Evolutionary conservation across 2,113 vertebrate genomes (phyloP).

Genomic region (Pteropus alecto): DNA sequence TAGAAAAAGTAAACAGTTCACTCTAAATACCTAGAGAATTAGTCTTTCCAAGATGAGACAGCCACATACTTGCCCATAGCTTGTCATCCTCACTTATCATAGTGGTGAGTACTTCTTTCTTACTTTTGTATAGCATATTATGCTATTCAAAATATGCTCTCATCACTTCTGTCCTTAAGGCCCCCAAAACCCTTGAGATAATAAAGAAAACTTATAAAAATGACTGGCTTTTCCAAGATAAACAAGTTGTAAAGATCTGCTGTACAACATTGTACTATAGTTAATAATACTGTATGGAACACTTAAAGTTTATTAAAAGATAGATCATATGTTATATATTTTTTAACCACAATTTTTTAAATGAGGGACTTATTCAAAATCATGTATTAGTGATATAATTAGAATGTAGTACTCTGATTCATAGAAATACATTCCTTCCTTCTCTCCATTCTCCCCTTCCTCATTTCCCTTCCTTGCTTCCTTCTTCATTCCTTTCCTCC

Average conservation of each 20-base stretch:
- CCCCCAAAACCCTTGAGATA: neutral
- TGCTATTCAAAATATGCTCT: neutral
- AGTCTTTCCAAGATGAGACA: neutral
- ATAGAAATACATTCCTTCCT: neutral
- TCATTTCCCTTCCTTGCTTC: rapidly evolving
- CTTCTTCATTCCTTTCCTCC: neutral
- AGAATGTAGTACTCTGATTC: neutral
- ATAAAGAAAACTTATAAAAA: neutral
- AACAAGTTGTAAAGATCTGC: neutral
- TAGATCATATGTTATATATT: neutral
- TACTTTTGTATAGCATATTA: neutral
- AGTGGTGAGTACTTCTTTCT: neutral
- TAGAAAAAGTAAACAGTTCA: neutral
- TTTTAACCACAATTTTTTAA: neutral
- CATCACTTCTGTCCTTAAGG: neutral
- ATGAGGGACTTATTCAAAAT: neutral
- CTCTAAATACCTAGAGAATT: neutral
- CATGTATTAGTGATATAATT: neutral
- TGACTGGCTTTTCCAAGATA: neutral
- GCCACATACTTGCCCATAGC: neutral
- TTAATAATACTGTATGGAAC: neutral
- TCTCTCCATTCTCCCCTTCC: rapidly evolving
- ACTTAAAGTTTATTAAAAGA: neutral
- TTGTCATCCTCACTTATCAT: neutral
- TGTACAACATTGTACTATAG: neutral